Base-by-base conservation (phyloP, 2,888 invertebrate species). In the Onchidella celtica region DNA sequence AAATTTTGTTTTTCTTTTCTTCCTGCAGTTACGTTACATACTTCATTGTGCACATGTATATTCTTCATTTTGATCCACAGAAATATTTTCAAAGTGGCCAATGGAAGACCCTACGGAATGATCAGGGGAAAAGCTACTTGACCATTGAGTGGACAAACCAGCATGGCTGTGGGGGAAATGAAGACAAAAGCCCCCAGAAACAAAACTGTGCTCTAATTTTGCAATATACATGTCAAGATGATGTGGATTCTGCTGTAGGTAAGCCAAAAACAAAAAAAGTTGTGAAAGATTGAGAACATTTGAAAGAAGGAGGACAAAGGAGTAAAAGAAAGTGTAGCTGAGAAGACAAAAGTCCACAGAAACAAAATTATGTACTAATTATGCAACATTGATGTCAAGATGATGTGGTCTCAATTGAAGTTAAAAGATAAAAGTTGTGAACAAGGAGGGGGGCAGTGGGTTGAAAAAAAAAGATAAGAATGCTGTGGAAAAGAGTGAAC, bases 111-210 rank as follows among this genome's bases (percentile, higher is more conserved):
- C 47, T 78, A 40, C 38, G 36, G 17, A 81, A 81, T 59, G 87
- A 84, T 36, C 81, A 82, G 14, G 91, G 89, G 6, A 83, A 88
- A 40, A 89, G 87, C 63, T 83, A 86, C 36, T 81, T 93, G 80
- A 86, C 85, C 1, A 65, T 93, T n/a, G 92, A 93, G 81, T 93
- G 93, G 93, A 93, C 92, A 73, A 92, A 92, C 85, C 93, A 93
- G 85, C 93, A 93, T 85, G 93, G 93, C 9, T 93, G 93, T 89
- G 93, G 93, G 4, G 92, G 92, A 0, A 89, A 91, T 79, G 91
- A 92, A 69, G 89, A 91, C 82, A 86, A 86, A 0, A 90, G 91
- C 82, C 92, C 92, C 4, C 91, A 91, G 84, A 92, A 93, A 85
- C 91, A 91, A 85, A 92, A 92, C 87, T 93, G 92, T 85, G 88